Conservation (phyloP, 2,113 vertebrate genomes). For the Amazona guildingii region DNA sequence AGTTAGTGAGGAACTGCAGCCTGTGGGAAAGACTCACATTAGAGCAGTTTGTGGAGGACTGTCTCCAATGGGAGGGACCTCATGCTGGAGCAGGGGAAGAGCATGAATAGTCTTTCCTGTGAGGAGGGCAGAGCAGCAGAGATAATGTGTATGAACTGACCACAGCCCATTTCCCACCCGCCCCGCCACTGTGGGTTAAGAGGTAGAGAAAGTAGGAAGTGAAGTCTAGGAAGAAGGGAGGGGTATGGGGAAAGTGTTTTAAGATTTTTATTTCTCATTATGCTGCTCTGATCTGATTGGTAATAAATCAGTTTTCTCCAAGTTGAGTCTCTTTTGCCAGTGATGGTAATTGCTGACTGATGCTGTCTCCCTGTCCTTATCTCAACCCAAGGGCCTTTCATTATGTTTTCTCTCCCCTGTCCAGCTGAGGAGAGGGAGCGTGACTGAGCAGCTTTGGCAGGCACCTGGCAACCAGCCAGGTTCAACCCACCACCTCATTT, state of each 20-base stretch:
- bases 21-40: background rate
- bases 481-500: background rate
- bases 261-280: background rate
- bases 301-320: background rate
- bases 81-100: background rate
- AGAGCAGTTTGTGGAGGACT: background rate
- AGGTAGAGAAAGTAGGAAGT: background rate
- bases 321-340: background rate
- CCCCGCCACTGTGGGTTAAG: background rate
- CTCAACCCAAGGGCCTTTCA: background rate
- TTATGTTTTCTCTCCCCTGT: background rate
- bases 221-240: background rate
- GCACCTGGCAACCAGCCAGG: background rate
- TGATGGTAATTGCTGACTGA: background rate
- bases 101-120: background rate
- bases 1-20: background rate
- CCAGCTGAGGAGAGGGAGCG: background rate
- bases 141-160: background rate
- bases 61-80: background rate
- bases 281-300: background rate
- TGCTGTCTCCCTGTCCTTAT: background rate
- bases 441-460: background rate
- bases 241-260: background rate
- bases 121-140: background rate
- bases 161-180: background rate